Conservation (phyloP, 1,140 invertebrate genomes). For the Pseudoatta argentina region DNA sequence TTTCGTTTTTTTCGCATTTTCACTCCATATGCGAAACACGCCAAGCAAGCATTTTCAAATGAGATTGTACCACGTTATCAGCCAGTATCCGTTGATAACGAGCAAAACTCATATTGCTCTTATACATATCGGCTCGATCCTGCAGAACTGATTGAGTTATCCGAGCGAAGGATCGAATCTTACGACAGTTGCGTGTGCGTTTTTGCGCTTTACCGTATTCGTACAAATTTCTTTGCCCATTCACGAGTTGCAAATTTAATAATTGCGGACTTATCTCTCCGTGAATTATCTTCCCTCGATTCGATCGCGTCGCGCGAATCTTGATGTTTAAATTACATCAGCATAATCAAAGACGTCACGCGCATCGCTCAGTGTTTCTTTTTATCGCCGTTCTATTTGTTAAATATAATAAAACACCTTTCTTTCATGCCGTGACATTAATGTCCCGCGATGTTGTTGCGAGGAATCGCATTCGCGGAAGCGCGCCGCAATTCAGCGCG, state of each 20-base stretch:
- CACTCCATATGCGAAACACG: neutral
- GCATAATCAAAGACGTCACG: neutral
- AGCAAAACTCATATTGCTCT: constrained; percentile 20
- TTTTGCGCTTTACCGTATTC: neutral
- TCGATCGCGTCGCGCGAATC: neutral
- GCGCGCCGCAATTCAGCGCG: constrained; percentile 67
- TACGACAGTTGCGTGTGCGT: neutral
- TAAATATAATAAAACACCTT: constrained; percentile 3
- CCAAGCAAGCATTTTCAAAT: constrained; percentile 13
- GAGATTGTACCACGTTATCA: constrained; percentile 62
- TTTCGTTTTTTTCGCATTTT: neutral
- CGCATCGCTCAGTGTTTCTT: neutral
- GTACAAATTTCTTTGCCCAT: neutral
- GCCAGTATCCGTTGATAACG: constrained; percentile 49
- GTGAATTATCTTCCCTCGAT: neutral
- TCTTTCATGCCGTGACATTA: neutral
- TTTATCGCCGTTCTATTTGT: constrained; percentile 29
- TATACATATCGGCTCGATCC: constrained; percentile 4
- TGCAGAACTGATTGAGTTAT: constrained; percentile 47
- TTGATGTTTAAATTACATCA: constrained; percentile 45
- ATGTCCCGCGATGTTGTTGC: constrained; percentile 58
- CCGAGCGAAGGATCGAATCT: constrained; percentile 14
- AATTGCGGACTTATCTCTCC: neutral
- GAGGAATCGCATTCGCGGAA: constrained; percentile 71
- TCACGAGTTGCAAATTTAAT: neutral